phyloP scores from a whole-genome alignment of 2,113 vertebrate species.

The Oenanthe oenanthe region DNA sequence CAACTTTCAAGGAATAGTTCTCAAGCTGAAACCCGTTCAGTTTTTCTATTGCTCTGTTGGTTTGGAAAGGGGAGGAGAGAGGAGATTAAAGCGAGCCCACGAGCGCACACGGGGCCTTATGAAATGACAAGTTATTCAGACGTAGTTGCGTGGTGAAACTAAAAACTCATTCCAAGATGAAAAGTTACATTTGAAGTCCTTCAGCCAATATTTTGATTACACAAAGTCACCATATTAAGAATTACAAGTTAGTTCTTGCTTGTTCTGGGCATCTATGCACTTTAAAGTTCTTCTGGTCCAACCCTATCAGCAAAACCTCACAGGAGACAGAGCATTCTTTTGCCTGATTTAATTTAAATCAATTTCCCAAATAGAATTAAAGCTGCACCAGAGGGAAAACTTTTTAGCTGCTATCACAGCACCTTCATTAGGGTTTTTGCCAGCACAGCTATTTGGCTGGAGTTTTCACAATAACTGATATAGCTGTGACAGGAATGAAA shows the following conservation, averaged over 20 bases:
- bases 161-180: background rate
- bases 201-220: background rate
- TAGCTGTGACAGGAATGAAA: background rate
- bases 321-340: constrained; percentile 43
- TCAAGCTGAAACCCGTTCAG: constrained; percentile 95
- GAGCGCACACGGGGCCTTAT: background rate
- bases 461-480: background rate
- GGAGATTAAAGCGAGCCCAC: background rate
- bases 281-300: constrained; percentile 9
- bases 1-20: constrained; percentile 92
- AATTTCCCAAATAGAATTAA: constrained; percentile 58
- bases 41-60: constrained; percentile 92
- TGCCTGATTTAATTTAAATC: constrained; percentile 58
- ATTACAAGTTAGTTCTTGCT: constrained; percentile 42
- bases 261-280: background rate
- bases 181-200: background rate
- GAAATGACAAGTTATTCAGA: background rate
- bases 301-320: constrained; percentile 31
- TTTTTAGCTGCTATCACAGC: constrained; percentile 26
- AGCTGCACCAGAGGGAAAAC: constrained; percentile 58
- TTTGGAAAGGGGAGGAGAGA: constrained; percentile 2
- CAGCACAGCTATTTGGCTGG: constrained; percentile 23
- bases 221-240: background rate
- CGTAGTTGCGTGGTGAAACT: background rate
- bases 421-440: constrained; percentile 56